phyloP scores from a whole-genome alignment of 1,140 invertebrate species.

The Drosophila ohnishii region DNA sequence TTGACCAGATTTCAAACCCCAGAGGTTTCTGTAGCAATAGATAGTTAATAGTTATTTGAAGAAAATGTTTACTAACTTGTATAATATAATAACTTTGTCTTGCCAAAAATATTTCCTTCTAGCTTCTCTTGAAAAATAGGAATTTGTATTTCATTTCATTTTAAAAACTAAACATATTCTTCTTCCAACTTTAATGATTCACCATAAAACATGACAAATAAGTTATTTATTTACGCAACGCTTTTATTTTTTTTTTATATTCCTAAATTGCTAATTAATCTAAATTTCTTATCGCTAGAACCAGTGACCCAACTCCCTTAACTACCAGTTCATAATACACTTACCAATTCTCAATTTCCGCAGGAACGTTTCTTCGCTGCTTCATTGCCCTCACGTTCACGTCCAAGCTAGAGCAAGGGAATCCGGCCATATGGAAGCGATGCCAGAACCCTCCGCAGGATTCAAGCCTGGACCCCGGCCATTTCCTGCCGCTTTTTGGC shows the following conservation, averaged over 20 bases:
- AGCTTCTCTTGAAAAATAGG: not conserved
- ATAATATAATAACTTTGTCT: not conserved
- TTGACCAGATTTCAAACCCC: too few species aligned
- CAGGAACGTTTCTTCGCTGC: conserved; percentile 13
- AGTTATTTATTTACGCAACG: not conserved
- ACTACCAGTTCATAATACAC: conserved; percentile 14
- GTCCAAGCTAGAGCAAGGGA: conserved; percentile 15
- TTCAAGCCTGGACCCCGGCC: conserved; percentile 15
- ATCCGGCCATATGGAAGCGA: conserved; percentile 30
- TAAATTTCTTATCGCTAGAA: conserved; percentile 1
- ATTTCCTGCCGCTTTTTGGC: conserved; percentile 55
- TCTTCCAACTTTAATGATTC: not conserved
- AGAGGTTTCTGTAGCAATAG: too few species aligned
- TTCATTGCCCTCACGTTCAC: conserved; percentile 20
- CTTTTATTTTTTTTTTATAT: not conserved
- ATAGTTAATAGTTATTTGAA: too few species aligned
- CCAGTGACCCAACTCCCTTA: conserved; percentile 12
- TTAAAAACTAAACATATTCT: not conserved
- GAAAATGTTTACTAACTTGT: not conserved
- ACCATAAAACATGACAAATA: not conserved
- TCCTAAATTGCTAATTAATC: conserved; percentile 7
- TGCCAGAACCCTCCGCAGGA: conserved; percentile 18
- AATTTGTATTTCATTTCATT: not conserved
- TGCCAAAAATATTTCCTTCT: not conserved
- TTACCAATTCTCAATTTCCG: conserved; percentile 22